Evolutionary conservation across 2,888 invertebrate species (phyloP), one percentile per base, ranked within the genome.

Genomic region (Drosophila suboccidentalis): DNA sequence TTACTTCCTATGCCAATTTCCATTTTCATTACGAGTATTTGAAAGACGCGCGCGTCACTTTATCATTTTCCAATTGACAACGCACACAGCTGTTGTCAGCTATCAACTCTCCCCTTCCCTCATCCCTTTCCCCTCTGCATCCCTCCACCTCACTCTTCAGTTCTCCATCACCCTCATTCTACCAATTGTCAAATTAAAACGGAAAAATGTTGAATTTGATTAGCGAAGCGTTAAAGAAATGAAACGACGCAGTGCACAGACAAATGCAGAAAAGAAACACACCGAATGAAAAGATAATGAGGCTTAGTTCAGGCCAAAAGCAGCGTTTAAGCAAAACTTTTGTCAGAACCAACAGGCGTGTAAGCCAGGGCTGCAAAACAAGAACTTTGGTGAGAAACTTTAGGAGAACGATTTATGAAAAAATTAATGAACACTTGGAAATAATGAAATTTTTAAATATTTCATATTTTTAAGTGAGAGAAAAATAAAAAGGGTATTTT

Each of bases 121-220:
- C 22, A 9, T 17, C 38, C 1, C 17, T 11, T 50, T 36, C 1
- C 43, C 2, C 13, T 43, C 29, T 15, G 15, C 4, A 2, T 49
- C 43, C 2, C 13, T 43, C 29, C 11, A 15, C 4, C 5, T 49
- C 22, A 2, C 54, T 13, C 71, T 43, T 22, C 19, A 43, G 6
- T 22, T 13, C 46, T 13, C 26, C 22, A 26, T 9, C 15, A 1
- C 32, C 32, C 22, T 49, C 17, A 2, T 36, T 1, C 54, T 71
- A 75, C 82, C 85, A 87, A 84, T 89, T 84, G 83, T 84, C 90
- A 85, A 84, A 89, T 84, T 84, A 84, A 89, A 87, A 89, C 70
- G 85, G 85, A 84, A 84, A 87, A 87, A 84, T 89, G 85, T 82
- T 87, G 89, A 89, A 86, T 89, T 89, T 89, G 85, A 89, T 89